Base-by-base conservation (phyloP, 2,113 vertebrate species). In the Emberiza fucata region DNA sequence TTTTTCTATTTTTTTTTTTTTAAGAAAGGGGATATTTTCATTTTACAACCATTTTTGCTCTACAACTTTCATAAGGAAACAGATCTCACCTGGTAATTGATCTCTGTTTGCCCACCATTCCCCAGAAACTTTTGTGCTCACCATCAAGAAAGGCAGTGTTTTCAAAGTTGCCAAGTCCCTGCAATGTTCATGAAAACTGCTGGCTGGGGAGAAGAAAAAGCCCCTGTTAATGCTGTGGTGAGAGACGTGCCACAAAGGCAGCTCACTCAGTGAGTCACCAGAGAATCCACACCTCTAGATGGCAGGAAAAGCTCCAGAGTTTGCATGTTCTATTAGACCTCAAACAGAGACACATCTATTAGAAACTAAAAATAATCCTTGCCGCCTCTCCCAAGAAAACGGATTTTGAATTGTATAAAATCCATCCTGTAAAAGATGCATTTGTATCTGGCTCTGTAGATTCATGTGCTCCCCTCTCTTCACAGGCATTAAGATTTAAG, bases 211-310 rank as follows among this genome's bases (percentile, higher is more conserved):
- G 86, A 80, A 88, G 29, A 90, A 94, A 88, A 85, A 63, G 45
- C 29, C 23, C 51, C 50, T 63, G 61, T 89, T 79, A 79, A 65
- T 40, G 11, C 69, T 94, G 82, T 86, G 86, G 53, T 61, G 81
- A 75, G 53, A 44, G 35, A 87, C 14, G 4, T 45, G 35, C 56
- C 80, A 86, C 56, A 73, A 77, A 59, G 44, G 39, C 72, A 84
- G 16, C 76, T 69, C 29, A 14, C 33, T 63, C 40, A 42, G 5
- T 82, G 78, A 88, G 77, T 78, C 86, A 88, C 60, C 80, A 88
- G 92, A 92, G 94, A 91, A 97, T 86, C 83, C 86, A 81, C 80
- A 75, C 51, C 76, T 92, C 69, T 56, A 35, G 69, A 81, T 48
- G 72, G 60, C 92, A 95, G 69, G 48, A 86, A 86, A 84, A 92